These are phyloP conservation scores for Drosophila pachea DNA, from an alignment of 1,140 invertebrate species.

Conservation along the genomic window DNA sequence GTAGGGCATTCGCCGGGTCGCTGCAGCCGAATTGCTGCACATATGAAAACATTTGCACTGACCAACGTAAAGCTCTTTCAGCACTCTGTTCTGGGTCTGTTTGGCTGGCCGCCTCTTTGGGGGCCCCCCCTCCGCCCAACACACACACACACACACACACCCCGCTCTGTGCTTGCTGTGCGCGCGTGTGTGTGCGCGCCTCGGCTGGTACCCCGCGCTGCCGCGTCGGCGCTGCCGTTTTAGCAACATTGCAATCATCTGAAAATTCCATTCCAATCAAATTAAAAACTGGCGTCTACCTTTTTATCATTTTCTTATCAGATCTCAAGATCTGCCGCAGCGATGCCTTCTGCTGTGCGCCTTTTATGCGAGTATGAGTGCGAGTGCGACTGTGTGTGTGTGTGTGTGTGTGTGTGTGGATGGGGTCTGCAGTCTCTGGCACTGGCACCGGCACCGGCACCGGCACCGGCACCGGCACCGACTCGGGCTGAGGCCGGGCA, in stretches of 20 bases:
- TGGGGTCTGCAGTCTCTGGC: slow-evolving; percentile 48
- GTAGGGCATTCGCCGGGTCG: slow-evolving; percentile 17
- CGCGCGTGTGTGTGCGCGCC: too few species aligned
- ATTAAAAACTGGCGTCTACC: slow-evolving; percentile 79
- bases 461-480: slow-evolving; percentile 43
- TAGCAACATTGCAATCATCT: slow-evolving; percentile 77
- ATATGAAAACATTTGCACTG: slow-evolving; percentile 24
- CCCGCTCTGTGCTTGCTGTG: too few species aligned
- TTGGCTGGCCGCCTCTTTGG: too few species aligned
- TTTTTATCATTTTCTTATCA: slow-evolving; percentile 79
- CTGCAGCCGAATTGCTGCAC: slow-evolving; percentile 10
- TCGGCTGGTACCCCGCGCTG: slow-evolving; percentile 9
- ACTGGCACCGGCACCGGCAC: slow-evolving; percentile 18
- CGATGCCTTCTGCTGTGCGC: slow-evolving; percentile 75
- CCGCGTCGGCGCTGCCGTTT: slow-evolving; percentile 67
- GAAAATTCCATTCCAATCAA: slow-evolving; percentile 78
- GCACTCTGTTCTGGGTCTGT: slow-evolving; percentile 17
- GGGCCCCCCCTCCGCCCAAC: too few species aligned
- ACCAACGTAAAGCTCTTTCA: slow-evolving; percentile 42
- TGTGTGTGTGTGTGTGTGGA: slow-evolving; percentile 43
- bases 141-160: too few species aligned
- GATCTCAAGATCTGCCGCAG: slow-evolving; percentile 78
- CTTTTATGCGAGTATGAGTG: slow-evolving; percentile 59
- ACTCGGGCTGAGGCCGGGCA: slow-evolving; percentile 47
- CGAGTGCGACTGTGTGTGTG: slow-evolving; percentile 22